phyloP scores from a whole-genome alignment of 2,113 vertebrate genomes.

The Passer montanus region DNA sequence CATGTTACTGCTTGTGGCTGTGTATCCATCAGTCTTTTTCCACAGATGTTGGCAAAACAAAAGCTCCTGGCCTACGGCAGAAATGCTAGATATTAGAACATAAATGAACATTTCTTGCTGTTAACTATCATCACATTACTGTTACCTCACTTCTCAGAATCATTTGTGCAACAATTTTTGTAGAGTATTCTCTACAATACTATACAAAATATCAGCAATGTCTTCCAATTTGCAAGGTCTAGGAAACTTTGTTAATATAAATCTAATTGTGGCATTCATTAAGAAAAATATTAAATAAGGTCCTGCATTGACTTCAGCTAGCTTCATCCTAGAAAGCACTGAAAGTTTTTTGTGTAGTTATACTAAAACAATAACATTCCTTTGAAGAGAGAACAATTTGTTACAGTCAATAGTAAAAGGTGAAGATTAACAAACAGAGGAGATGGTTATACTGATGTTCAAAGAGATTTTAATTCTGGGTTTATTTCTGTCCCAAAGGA shows the following conservation, averaged over 20 bases:
- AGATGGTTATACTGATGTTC: neutral
- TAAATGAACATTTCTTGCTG: neutral
- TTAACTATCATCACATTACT: neutral
- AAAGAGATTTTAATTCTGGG: neutral
- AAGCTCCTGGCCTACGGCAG: neutral
- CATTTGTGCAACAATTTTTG: neutral
- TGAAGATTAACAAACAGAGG: neutral
- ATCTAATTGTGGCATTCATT: neutral
- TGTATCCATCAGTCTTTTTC: neutral
- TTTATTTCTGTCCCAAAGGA: neutral
- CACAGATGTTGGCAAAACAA: neutral
- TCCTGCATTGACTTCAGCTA: neutral
- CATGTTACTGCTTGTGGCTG: rapidly evolving
- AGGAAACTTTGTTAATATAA: neutral
- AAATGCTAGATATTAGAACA: neutral
- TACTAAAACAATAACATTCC: neutral
- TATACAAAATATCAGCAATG: neutral
- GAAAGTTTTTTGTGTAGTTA: neutral
- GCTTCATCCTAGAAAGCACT: neutral
- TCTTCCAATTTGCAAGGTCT: neutral
- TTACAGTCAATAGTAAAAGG: neutral
- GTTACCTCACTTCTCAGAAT: neutral
- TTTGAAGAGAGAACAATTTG: neutral
- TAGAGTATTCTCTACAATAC: neutral
- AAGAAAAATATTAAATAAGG: neutral